These are phyloP conservation scores for Syngnathus scovelli DNA, from an alignment of 2,113 vertebrate species.

Conservation along the genomic window DNA sequence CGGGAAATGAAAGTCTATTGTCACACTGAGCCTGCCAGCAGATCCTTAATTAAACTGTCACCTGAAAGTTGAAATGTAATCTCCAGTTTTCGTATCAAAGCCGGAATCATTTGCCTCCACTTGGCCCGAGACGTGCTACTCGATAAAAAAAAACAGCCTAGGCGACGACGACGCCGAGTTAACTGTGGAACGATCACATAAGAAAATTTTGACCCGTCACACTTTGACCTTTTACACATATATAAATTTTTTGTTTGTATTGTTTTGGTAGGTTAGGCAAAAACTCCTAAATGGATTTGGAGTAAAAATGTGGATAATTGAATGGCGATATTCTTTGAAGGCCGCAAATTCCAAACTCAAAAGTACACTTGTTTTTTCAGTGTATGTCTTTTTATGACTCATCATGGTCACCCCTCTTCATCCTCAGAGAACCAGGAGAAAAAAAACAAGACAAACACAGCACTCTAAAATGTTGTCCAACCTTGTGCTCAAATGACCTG, in stretches of 20 bases:
- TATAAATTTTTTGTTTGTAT: conserved; percentile 26
- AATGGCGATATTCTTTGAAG: neutral
- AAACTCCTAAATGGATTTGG: neutral
- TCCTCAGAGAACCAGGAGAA: neutral
- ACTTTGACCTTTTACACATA: conserved; percentile 43
- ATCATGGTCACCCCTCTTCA: neutral
- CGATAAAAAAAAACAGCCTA: conserved; percentile 51
- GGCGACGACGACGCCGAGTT: conserved; percentile 39
- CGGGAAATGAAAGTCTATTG: conserved; percentile 71
- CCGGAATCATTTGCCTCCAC: conserved; percentile 67
- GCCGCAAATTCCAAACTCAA: neutral
- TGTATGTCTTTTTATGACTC: neutral
- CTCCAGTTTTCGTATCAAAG: conserved; percentile 68
- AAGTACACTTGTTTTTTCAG: neutral
- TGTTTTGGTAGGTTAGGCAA: neutral
- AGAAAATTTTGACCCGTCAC: conserved; percentile 31
- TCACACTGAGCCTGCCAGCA: conserved; percentile 65
- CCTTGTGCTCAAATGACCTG: neutral
- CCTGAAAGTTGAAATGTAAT: conserved; percentile 71
- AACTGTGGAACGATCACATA: conserved; percentile 41
- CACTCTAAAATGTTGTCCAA: neutral
- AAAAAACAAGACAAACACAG: neutral
- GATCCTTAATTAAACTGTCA: conserved; percentile 79
- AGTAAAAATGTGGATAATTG: neutral
- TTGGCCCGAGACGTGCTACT: conserved; percentile 54